phyloP scores from a whole-genome alignment of 2,113 vertebrate species.

The Hepsetus odoe region DNA sequence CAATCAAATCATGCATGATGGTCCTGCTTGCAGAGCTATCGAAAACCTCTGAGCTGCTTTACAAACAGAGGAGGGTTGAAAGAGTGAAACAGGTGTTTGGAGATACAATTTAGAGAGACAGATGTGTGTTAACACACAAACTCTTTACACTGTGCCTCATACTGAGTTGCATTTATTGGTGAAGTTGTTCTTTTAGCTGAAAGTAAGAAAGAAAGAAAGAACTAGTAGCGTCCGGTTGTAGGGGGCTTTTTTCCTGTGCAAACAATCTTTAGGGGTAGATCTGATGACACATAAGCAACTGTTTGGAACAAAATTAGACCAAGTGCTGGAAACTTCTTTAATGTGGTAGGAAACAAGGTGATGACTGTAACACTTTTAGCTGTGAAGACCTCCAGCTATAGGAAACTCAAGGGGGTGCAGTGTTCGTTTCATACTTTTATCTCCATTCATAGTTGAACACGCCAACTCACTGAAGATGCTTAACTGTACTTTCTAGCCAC shows the following conservation, averaged over 20 bases:
- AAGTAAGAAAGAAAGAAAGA: conserved; percentile 10
- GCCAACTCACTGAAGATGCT: background rate
- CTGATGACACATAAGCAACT: background rate
- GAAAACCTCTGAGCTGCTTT: too few species aligned
- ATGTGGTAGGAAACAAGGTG: conserved; percentile 47
- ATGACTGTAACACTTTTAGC: background rate
- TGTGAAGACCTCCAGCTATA: conserved; percentile 13
- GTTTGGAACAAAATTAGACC: background rate
- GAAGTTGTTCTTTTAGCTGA: background rate
- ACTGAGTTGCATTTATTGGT: background rate
- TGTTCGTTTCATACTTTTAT: conserved; percentile 1
- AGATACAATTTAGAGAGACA: background rate
- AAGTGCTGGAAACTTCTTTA: conserved; percentile 21
- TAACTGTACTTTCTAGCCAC: background rate
- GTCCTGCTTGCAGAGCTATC: background rate
- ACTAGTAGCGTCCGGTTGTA: conserved; percentile 1
- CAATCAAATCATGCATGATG: background rate
- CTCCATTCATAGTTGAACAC: background rate
- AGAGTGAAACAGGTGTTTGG: background rate
- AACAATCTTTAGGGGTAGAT: conserved; percentile 3
- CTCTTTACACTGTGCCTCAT: background rate
- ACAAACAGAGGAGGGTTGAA: background rate
- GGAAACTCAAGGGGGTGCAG: conserved; percentile 32
- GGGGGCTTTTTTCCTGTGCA: conserved; percentile 14
- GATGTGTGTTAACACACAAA: background rate